Conservation (phyloP, 2,113 vertebrate genomes). For the Pseudopipra pipra region DNA sequence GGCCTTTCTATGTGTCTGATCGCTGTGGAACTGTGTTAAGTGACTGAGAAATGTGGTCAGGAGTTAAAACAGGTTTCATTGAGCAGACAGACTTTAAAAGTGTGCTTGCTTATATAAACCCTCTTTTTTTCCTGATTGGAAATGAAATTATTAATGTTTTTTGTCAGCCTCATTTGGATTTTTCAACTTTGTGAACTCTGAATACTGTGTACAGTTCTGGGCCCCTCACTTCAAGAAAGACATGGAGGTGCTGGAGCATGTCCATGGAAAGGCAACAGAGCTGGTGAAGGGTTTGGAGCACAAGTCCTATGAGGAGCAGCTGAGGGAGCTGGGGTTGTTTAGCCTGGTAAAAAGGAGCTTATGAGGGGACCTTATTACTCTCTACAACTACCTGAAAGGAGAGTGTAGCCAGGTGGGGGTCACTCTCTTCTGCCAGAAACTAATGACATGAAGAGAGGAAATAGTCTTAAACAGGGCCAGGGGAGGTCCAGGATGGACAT, state of each 20-base stretch:
- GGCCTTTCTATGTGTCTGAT: background rate
- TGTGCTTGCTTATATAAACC: background rate
- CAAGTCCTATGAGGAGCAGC: background rate
- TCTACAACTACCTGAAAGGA: background rate
- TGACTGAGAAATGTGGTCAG: background rate
- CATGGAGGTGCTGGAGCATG: background rate
- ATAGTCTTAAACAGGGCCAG: no score
- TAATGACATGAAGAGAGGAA: background rate
- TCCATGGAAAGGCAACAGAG: background rate
- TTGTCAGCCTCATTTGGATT: background rate
- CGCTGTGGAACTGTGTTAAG: background rate
- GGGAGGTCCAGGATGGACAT: background rate
- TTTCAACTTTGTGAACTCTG: background rate
- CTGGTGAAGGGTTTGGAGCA: background rate
- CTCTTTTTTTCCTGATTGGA: background rate
- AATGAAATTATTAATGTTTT: background rate
- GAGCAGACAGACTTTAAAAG: background rate
- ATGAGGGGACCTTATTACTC: background rate
- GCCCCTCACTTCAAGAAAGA: background rate
- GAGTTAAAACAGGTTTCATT: background rate
- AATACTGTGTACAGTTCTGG: background rate
- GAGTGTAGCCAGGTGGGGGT: background rate
- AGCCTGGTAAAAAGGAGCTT: background rate
- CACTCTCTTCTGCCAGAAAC: background rate
- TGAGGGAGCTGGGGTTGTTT: background rate